phyloP scores from a whole-genome alignment of 2,888 invertebrate species.

The Odontomyia ornata region DNA sequence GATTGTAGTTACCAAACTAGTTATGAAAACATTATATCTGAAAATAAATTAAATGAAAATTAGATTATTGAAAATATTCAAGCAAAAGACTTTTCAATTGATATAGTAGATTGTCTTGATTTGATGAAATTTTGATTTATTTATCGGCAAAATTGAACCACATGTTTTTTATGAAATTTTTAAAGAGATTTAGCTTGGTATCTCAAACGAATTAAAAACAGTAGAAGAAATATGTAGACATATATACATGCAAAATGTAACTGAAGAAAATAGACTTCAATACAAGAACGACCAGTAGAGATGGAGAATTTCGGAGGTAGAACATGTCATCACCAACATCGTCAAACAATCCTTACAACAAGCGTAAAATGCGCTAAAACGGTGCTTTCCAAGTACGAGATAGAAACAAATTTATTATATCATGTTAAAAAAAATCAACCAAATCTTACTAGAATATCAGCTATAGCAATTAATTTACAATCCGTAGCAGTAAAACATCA shows the following conservation, averaged over 20 bases:
- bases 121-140: too few relatives aligned
- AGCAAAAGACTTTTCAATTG: too few relatives aligned
- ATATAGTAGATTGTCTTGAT: too few relatives aligned
- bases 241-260: not conserved
- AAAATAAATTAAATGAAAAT: too few relatives aligned
- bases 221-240: not conserved
- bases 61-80: too few relatives aligned
- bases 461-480: not conserved
- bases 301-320: not conserved
- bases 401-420: not conserved
- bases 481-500: conserved; percentile 5
- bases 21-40: too few relatives aligned
- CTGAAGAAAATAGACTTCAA: too few relatives aligned
- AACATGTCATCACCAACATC: conserved; percentile 12
- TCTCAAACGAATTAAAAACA: not conserved
- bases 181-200: not conserved
- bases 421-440: not conserved
- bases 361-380: conserved; percentile 14
- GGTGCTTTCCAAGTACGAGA: not conserved
- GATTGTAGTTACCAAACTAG: too few relatives aligned
- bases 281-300: not conserved
- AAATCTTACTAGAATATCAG: not conserved
- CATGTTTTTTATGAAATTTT: conserved; percentile 41
- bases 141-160: conserved; percentile 15
- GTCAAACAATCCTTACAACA: not conserved